phyloP scores from a whole-genome alignment of 2,888 invertebrate species.

The Strigamia transsilvanica region DNA sequence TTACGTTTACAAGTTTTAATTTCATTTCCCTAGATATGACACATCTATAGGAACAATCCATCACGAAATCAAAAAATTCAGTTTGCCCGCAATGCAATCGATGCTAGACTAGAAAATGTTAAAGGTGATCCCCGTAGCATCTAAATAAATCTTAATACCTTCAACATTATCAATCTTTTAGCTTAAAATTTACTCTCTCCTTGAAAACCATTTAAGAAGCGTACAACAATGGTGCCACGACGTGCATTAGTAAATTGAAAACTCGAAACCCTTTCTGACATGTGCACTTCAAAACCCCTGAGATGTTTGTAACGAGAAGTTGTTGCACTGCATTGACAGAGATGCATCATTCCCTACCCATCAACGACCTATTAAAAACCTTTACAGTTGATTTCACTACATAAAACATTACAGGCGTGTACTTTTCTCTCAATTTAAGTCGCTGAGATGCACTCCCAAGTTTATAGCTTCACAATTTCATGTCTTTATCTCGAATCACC shows the following conservation, averaged over 20 bases:
- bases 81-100: too few relatives aligned
- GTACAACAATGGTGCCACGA: background rate
- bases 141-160: too few relatives aligned
- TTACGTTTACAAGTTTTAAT: too few relatives aligned
- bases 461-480: constrained; percentile 8
- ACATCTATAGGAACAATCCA: too few relatives aligned
- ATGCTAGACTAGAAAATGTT: too few relatives aligned
- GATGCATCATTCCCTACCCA: background rate
- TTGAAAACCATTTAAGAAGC: background rate
- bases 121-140: too few relatives aligned
- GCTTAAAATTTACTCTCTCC: too few relatives aligned
- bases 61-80: too few relatives aligned
- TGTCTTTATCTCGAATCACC: background rate
- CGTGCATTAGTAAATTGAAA: background rate
- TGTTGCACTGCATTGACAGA: constrained; percentile 2
- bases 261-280: background rate
- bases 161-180: too few relatives aligned
- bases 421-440: background rate
- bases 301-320: constrained; percentile 3
- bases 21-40: too few relatives aligned
- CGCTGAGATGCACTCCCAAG: background rate
- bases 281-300: background rate
- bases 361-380: background rate
- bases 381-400: constrained; percentile 8
- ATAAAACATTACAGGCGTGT: background rate